Evolutionary conservation across 2,113 vertebrate species (phyloP).

Genomic region (Epinephelus moara): DNA sequence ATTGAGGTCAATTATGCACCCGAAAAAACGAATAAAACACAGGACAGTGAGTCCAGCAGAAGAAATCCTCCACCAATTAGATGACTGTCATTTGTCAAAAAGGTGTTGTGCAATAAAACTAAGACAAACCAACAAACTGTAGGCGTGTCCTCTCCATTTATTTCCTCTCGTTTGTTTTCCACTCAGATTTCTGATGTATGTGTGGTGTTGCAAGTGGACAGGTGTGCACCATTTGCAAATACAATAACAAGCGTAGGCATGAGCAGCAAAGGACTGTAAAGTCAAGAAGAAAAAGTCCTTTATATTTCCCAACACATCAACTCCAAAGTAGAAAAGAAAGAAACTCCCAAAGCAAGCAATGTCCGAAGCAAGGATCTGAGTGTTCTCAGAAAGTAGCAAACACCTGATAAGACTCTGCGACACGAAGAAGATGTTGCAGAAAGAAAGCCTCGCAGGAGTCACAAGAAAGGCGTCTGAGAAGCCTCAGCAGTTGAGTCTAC

Average conservation of each 20-base stretch:
- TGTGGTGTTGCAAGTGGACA: slow-evolving; percentile 4
- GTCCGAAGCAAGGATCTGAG: neutral
- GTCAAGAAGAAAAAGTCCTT: slow-evolving; percentile 3
- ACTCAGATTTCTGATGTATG: slow-evolving; percentile 16
- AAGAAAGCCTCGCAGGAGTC: slow-evolving; percentile 1
- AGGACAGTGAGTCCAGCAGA: neutral
- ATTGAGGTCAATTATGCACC: neutral
- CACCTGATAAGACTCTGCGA: neutral
- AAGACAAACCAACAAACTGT: neutral
- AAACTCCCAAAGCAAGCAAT: slow-evolving; percentile 5
- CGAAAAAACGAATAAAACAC: slow-evolving; percentile 15
- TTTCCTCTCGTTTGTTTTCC: neutral
- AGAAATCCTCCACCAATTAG: slow-evolving; percentile 32
- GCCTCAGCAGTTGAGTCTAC: slow-evolving; percentile 53
- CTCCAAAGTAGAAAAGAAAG: slow-evolving; percentile 18
- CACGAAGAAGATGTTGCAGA: neutral
- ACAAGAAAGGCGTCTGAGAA: neutral
- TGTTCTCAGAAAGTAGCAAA: neutral
- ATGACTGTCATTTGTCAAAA: slow-evolving; percentile 2
- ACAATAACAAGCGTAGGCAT: slow-evolving; percentile 17
- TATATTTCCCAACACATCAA: neutral
- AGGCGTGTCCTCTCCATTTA: neutral
- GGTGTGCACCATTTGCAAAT: slow-evolving; percentile 5
- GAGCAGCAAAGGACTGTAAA: slow-evolving; percentile 15
- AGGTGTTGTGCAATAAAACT: slow-evolving; percentile 2